Percentiles rank a stretch among this genome's conserved stretches.
Evolutionary conservation across 2,888 invertebrate species (phyloP).

Genomic region (Cordilura impudica): DNA sequence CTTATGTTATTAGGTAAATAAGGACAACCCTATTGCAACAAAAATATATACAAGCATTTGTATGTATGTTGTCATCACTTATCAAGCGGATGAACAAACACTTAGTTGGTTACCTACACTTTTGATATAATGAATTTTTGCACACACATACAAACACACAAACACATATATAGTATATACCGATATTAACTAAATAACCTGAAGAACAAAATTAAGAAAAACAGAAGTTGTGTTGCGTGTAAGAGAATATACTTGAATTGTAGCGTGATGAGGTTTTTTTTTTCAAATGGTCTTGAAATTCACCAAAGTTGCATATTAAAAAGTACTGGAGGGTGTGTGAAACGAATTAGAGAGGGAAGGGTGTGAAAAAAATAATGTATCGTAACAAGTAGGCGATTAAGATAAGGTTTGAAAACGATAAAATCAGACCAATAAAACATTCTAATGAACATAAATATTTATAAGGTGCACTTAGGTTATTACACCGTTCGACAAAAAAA

Average conservation of each 20-base stretch:
- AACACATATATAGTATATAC: too few species aligned
- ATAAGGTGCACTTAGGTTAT: too few species aligned
- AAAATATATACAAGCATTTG: neutral
- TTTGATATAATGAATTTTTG: constrained; percentile 21
- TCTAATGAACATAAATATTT: neutral
- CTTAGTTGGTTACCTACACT: constrained; percentile 49
- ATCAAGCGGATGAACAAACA: constrained; percentile 49
- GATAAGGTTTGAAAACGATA: constrained; percentile 14
- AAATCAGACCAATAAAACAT: neutral
- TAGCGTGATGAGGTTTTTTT: constrained; percentile 15
- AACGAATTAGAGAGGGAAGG: neutral
- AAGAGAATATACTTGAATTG: constrained; percentile 32
- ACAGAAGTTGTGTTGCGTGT: constrained; percentile 39
- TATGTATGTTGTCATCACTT: constrained; percentile 41
- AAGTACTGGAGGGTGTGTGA: neutral
- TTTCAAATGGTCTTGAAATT: neutral
- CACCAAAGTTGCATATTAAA: neutral
- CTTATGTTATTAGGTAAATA: too few species aligned
- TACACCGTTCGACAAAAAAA: too few species aligned
- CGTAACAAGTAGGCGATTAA: constrained; percentile 40
- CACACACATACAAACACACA: neutral
- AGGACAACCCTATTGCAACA: neutral
- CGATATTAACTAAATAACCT: neutral
- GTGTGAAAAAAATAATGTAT: constrained; percentile 29
- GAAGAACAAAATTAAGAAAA: neutral